Conservation (phyloP, 2,797 vertebrate species). For the Phalloptychus januarius region DNA sequence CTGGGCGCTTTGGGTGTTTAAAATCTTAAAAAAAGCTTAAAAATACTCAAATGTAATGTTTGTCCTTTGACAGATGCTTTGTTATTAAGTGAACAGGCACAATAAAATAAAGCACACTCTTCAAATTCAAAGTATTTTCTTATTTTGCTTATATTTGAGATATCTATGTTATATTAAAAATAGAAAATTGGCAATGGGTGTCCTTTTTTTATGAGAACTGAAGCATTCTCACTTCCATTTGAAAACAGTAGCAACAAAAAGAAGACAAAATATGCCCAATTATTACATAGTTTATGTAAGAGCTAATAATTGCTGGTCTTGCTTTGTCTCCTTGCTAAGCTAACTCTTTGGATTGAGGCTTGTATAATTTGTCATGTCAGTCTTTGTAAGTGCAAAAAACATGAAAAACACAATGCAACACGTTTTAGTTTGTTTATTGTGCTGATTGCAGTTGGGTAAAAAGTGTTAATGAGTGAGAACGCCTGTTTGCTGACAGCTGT, state of each 20-base stretch:
- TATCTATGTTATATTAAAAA: neutral
- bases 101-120: neutral
- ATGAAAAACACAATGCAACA: neutral
- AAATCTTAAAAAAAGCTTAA: slow-evolving; percentile 1
- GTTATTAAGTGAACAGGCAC: neutral
- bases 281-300: neutral
- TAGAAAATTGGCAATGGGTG: neutral
- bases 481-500: neutral
- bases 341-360: neutral
- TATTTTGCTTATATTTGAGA: neutral
- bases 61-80: neutral
- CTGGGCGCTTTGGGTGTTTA: slow-evolving; percentile 7
- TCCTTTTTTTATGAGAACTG: neutral
- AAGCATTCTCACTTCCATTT: neutral
- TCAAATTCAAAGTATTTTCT: neutral
- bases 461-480: neutral
- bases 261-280: neutral
- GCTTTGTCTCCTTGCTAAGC: neutral
- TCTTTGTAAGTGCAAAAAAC: neutral
- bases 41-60: neutral
- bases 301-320: neutral
- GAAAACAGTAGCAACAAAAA: neutral
- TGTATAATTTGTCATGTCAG: neutral
- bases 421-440: neutral
- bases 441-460: neutral